Evolutionary conservation across 1,140 invertebrate genomes (phyloP), one percentile per base, ranked within the genome.

Genomic region (Trichogramma pretiosum): DNA sequence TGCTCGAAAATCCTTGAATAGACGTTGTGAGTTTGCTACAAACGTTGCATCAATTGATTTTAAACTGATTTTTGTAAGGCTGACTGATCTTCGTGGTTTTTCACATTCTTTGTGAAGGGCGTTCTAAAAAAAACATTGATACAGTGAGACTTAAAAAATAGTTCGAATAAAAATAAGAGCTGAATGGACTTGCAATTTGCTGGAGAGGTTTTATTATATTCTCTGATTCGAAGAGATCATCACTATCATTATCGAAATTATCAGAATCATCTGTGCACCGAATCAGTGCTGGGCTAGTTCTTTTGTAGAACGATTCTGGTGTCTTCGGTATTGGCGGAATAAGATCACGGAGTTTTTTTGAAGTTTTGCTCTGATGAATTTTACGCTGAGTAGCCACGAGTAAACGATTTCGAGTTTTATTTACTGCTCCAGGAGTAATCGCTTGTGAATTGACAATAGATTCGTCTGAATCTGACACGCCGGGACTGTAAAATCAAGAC

Each of bases 1-100:
- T 35, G 3, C 48, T 33, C 53, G 55, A 52, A 77, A 77, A 9
- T 61, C 36, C 46, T 64, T 63, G 48, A 74, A 74, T 23, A 66
- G 64, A 11, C 49, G 41, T 38, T 53, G 60, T 47, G 73, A 62
- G 35, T 53, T 59, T 14, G 68, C 67, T 23, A 77, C 59, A 59
- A 71, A 62, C n/a, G 75, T 57, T 11, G 74, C 66, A 32, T 70
- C 61, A 9, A 68, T 52, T 2, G 41, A 50, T 5, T 59, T 58
- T 51, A 63, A 62, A 37, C 55, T 51, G 19, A 55, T 54, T 33
- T 48, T 50, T 28, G n/a, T n/a, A n/a, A n/a, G n/a, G n/a, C n/a
- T n/a, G n/a, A n/a, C n/a, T n/a, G n/a, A n/a, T n/a, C n/a, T n/a
- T n/a, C n/a, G n/a, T n/a, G n/a, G n/a, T n/a, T n/a, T n/a, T n/a